A percentile compares a stretch with the other conserved stretches of the same genome.
These are phyloP conservation scores for Ploceus nigricollis DNA, from an alignment of 2,113 vertebrate genomes.

Conservation along the genomic window DNA sequence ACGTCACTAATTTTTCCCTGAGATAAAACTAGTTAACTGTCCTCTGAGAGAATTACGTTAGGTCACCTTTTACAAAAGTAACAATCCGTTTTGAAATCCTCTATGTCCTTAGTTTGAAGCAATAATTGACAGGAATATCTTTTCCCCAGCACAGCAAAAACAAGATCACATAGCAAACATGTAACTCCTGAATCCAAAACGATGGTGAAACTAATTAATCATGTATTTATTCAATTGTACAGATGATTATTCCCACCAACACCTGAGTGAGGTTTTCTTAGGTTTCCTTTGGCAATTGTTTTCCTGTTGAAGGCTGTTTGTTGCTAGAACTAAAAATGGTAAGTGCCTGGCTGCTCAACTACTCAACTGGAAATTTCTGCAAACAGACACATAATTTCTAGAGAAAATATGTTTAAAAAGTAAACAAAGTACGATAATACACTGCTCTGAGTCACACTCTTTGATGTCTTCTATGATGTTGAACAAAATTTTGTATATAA, in stretches of 20 bases:
- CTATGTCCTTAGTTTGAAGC: not conserved
- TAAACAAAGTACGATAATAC: not conserved
- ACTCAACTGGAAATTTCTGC: not conserved
- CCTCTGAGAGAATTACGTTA: not conserved
- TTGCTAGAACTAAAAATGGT: not conserved
- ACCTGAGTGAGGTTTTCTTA: not conserved
- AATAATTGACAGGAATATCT: not conserved
- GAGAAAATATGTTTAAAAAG: not conserved
- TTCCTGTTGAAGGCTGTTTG: not conserved
- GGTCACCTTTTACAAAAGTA: not conserved
- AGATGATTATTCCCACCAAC: not conserved
- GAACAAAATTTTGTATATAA: not conserved
- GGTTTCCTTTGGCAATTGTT: not conserved
- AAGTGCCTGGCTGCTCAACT: not conserved
- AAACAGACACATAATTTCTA: not conserved
- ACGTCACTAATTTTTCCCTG: accelerated
- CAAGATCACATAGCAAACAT: not conserved
- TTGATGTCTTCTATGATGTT: not conserved
- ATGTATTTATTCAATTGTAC: accelerated
- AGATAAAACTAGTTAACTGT: not conserved
- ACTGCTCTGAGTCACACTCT: not conserved
- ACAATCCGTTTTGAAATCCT: not conserved
- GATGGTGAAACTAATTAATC: not conserved
- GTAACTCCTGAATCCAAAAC: not conserved
- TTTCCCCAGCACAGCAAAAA: not conserved